Conservation (phyloP, 2,888 invertebrate genomes). For the Apantesis nais region DNA sequence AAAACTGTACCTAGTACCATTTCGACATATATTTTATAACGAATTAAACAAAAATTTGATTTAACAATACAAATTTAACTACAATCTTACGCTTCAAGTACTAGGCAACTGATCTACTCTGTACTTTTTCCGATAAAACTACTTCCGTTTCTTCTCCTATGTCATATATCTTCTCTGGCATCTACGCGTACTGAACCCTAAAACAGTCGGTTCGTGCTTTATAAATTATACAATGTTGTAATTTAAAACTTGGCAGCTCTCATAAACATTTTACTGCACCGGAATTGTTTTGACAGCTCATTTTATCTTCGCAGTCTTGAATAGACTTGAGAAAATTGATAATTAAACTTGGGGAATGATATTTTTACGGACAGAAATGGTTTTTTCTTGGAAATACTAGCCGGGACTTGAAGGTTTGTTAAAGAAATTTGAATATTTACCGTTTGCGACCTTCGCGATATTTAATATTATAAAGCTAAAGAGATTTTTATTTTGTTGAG, state of each 20-base stretch:
- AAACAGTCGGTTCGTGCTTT: slow-evolving; percentile 23
- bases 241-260: slow-evolving; percentile 49
- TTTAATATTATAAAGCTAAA: not conserved
- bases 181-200: not conserved
- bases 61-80: too few relatives aligned
- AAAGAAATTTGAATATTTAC: not conserved
- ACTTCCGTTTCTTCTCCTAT: not conserved
- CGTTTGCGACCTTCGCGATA: not conserved
- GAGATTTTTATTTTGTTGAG: too few relatives aligned
- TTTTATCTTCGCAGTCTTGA: slow-evolving; percentile 28
- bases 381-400: not conserved
- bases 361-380: not conserved
- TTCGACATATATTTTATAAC: too few relatives aligned
- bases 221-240: slow-evolving; percentile 50
- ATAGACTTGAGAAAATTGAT: slow-evolving; percentile 23
- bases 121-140: not conserved
- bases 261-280: slow-evolving; percentile 36
- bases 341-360: slow-evolving; percentile 6
- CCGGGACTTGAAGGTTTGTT: not conserved
- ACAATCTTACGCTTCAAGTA: too few relatives aligned
- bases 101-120: not conserved
- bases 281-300: slow-evolving; percentile 34
- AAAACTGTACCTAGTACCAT: too few relatives aligned
- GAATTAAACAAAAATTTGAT: too few relatives aligned
- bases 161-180: not conserved